These are phyloP conservation scores for Equus quagga DNA, from an alignment of 2,113 vertebrate species.

Conservation along the genomic window DNA sequence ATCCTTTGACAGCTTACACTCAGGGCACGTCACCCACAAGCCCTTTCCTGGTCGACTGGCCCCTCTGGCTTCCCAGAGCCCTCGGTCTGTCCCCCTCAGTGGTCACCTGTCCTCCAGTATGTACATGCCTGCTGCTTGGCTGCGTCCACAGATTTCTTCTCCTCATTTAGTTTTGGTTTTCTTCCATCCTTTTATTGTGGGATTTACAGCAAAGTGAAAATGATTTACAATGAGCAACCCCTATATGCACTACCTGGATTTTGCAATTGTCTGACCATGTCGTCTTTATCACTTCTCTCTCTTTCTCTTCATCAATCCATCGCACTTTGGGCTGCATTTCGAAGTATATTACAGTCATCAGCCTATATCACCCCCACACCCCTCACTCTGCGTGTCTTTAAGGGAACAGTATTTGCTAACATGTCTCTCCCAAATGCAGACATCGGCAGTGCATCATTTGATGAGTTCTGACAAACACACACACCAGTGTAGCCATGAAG, in stretches of 20 bases:
- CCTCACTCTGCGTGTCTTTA: neutral
- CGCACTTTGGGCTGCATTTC: neutral
- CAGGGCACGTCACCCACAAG: accelerated
- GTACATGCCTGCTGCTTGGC: neutral
- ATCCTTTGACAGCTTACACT: neutral
- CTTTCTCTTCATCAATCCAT: neutral
- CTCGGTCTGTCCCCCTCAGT: neutral
- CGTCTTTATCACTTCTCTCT: neutral
- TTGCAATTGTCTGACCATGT: neutral
- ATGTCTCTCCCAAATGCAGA: neutral
- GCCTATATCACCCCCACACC: neutral
- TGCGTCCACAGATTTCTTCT: neutral
- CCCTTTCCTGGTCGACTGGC: neutral
- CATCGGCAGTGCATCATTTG: neutral
- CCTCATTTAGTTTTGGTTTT: neutral
- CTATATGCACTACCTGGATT: neutral
- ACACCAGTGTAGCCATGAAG: neutral
- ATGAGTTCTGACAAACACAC: neutral
- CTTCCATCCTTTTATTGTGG: neutral
- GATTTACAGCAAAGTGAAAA: neutral
- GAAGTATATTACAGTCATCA: neutral
- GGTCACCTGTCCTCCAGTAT: neutral
- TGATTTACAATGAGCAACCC: too few relatives aligned
- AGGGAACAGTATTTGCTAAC: neutral
- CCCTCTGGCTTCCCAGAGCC: neutral